A percentile compares a stretch with the other conserved stretches of the same genome.
These are phyloP conservation scores for Drosophila sechellia DNA, from an alignment of 1,140 invertebrate species.

Conservation along the genomic window DNA sequence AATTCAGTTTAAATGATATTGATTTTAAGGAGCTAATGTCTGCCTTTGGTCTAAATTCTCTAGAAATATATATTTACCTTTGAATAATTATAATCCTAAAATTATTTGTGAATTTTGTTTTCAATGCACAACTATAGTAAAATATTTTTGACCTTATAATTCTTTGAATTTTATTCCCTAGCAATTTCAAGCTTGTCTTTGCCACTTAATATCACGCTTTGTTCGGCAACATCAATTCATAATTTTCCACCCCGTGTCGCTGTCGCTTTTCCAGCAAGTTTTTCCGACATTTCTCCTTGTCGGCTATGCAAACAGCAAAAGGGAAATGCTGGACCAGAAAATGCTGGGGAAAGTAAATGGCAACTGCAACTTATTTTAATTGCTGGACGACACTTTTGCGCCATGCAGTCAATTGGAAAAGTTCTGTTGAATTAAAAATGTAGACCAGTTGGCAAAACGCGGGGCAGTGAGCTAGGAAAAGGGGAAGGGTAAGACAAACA, in stretches of 20 bases:
- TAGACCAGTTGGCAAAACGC: slow-evolving; percentile 31
- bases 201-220: slow-evolving; percentile 57
- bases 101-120: too few species aligned
- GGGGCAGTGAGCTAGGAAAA: background rate
- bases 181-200: slow-evolving; percentile 41
- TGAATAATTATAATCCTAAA: background rate
- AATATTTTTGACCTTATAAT: slow-evolving; percentile 24
- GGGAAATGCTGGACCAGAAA: slow-evolving; percentile 18
- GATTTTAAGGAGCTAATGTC: background rate
- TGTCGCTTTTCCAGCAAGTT: slow-evolving; percentile 23
- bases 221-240: slow-evolving; percentile 52
- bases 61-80: background rate
- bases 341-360: slow-evolving; percentile 60
- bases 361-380: slow-evolving; percentile 78
- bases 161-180: slow-evolving; percentile 5
- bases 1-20: background rate
- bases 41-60: background rate
- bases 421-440: slow-evolving; percentile 72
- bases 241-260: slow-evolving; percentile 28
- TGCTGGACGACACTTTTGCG: slow-evolving; percentile 75
- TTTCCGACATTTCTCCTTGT: slow-evolving; percentile 52
- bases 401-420: slow-evolving; percentile 76
- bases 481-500: slow-evolving; percentile 35
- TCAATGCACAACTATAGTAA: background rate
- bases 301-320: slow-evolving; percentile 56